Evolutionary conservation across 2,113 vertebrate genomes (phyloP), one percentile per base, ranked within the genome.

Genomic region (Hypomesus transpacificus): DNA sequence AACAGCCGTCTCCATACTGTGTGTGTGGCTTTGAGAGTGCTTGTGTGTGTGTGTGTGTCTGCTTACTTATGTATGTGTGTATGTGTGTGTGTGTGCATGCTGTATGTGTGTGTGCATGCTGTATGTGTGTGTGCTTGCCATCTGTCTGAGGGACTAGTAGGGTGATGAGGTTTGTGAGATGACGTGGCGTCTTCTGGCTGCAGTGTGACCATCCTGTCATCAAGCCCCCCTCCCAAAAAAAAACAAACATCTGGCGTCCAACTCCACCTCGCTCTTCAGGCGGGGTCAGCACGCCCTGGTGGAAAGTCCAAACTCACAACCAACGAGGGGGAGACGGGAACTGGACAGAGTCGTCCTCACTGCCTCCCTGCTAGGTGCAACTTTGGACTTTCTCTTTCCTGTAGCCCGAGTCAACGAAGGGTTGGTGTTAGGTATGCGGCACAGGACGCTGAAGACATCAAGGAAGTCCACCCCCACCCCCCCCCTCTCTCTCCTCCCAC

Each of bases 241-340:
- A n/a, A n/a, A n/a, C n/a, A n/a, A 88, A 88, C 83, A 81, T 84
- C 83, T 86, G 83, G 76, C 22, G 71, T 50, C 80, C 76, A 81
- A 80, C 66, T 84, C 77, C 80, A 75, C 73, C 80, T 85, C 78
- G 71, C 80, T 85, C 78, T 83, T 83, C 77, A 80, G 66, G 39
- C 5, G 26, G 22, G 68, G 64, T 24, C 58, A 24, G 76, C 76
- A 68, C 39, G 39, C 39, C 7, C 34, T 51, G 56, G 79, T 84
- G 85, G 86, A 86, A 85, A 87, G 79, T n/a, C 61, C 60, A 60
- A 13, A 67, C 76, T 62, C 63, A 7, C 24, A 18, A 52, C 51
- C 69, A 68, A 56, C 62, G 6, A 16, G 28, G 71, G 28, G 39
- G 58, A 9, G 75, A 53, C 21, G 22, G 1, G 11, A n/a, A n/a